These are phyloP conservation scores for Delichon dasypus DNA, from an alignment of 2,797 vertebrate genomes.

Conservation along the genomic window DNA sequence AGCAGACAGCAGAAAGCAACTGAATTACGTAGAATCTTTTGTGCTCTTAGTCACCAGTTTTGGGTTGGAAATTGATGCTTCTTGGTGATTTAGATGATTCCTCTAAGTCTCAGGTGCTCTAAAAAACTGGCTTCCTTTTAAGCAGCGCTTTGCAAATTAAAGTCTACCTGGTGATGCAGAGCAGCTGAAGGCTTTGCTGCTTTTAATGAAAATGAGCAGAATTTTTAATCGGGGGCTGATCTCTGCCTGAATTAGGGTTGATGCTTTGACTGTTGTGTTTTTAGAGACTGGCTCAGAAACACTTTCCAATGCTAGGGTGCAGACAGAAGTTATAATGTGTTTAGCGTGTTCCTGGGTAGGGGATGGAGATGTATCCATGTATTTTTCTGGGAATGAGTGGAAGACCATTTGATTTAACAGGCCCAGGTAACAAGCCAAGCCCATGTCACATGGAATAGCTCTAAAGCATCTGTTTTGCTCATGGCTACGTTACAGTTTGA, in stretches of 20 bases:
- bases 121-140: neutral
- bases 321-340: fast-evolving
- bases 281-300: neutral
- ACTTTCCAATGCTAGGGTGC: neutral
- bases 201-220: neutral
- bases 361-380: fast-evolving
- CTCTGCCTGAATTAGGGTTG: neutral
- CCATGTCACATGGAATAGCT: neutral
- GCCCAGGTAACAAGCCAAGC: neutral
- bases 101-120: neutral
- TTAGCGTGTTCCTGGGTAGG: neutral
- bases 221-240: neutral
- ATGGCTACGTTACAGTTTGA: neutral
- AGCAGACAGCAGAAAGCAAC: neutral
- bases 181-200: neutral
- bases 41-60: neutral
- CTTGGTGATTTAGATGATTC: neutral
- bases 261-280: neutral
- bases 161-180: neutral
- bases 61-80: neutral
- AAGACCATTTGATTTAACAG: neutral
- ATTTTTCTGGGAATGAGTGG: neutral
- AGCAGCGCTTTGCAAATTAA: neutral
- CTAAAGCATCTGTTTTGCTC: neutral
- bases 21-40: neutral